phyloP scores from a whole-genome alignment of 2,797 vertebrate genomes.

The Falco cherrug region DNA sequence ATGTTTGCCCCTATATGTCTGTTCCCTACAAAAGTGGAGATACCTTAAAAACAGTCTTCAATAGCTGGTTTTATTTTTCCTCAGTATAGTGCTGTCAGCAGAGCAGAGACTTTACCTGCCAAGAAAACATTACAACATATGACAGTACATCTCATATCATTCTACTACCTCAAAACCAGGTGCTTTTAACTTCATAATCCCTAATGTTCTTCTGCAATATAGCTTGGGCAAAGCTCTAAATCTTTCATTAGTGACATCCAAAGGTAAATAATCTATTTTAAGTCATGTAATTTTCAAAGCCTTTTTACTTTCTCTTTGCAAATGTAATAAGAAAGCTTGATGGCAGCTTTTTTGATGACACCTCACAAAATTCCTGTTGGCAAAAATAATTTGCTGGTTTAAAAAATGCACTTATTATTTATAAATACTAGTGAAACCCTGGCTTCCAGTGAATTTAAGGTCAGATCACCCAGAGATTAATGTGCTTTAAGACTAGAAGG shows the following conservation, averaged over 20 bases:
- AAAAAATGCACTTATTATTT: not conserved
- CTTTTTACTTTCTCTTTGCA: not conserved
- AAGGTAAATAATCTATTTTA: constrained; percentile 19
- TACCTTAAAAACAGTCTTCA: not conserved
- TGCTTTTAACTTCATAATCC: not conserved
- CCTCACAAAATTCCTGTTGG: not conserved
- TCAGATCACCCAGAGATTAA: not conserved
- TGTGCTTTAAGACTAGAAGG: not conserved
- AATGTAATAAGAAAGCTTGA: not conserved
- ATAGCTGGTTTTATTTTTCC: not conserved
- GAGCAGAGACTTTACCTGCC: not conserved
- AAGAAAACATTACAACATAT: not conserved
- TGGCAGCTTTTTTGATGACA: not conserved
- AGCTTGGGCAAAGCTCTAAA: not conserved
- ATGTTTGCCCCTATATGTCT: not conserved
- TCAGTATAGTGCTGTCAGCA: not conserved
- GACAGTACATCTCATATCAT: not conserved
- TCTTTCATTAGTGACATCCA: not conserved
- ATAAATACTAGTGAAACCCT: not conserved
- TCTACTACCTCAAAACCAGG: not conserved
- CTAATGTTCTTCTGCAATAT: not conserved
- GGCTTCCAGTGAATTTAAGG: not conserved
- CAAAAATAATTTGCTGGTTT: not conserved
- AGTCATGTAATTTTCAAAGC: not conserved
- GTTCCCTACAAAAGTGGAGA: not conserved